Conservation (phyloP, 2,888 invertebrate species). For the Cremastinae sp. region DNA sequence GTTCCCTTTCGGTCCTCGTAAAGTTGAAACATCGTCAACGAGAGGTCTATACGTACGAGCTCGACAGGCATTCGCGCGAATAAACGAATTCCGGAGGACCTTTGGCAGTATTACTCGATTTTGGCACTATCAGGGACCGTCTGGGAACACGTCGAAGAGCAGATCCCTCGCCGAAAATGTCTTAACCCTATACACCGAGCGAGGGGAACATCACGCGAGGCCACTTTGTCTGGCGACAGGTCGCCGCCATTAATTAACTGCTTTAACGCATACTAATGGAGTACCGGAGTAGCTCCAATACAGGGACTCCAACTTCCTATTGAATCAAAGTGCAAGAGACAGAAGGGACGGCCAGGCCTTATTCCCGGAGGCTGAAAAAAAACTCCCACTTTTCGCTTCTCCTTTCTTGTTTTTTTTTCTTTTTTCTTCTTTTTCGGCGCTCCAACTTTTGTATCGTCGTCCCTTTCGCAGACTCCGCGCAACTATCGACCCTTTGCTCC, state of each 20-base stretch:
- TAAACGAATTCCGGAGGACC: no score
- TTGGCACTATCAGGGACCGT: no score
- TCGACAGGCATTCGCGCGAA: no score
- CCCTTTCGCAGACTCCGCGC: conserved; percentile 15
- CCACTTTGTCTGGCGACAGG: conserved; percentile 42
- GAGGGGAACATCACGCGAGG: no score
- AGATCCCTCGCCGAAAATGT: no score
- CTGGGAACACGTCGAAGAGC: no score
- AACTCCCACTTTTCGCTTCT: background rate
- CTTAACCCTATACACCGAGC: no score
- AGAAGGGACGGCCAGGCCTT: background rate
- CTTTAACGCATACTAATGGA: conserved; percentile 76
- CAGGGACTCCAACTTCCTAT: conserved; percentile 40
- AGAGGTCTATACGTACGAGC: no score
- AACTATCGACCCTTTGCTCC: conserved; percentile 38
- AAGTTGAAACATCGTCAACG: no score
- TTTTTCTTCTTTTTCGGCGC: conserved; percentile 19
- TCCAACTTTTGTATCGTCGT: no score
- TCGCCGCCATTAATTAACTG: conserved; percentile 75
- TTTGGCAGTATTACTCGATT: no score
- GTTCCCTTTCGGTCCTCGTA: no score
- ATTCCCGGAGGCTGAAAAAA: conserved; percentile 2
- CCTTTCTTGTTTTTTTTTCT: background rate
- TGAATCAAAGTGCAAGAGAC: conserved; percentile 5
- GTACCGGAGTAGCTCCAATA: conserved; percentile 67